Conservation (phyloP, 2,113 vertebrate genomes). For the Dicaeum eximium region DNA sequence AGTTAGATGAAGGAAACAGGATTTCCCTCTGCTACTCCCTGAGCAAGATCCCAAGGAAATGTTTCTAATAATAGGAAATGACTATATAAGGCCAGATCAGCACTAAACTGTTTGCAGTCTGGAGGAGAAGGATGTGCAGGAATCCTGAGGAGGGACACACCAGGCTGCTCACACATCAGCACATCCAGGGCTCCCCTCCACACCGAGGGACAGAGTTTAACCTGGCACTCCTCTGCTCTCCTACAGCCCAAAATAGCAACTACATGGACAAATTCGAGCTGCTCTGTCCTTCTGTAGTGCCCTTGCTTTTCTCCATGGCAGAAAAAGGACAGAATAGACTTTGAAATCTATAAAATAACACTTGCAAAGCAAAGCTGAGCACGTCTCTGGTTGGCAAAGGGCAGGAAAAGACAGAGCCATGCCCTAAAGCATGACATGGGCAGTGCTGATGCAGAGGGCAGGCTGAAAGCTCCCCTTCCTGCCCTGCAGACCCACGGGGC, state of each 20-base stretch:
- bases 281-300: not conserved
- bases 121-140: not conserved
- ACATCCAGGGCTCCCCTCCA: not conserved
- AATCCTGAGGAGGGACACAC: not conserved
- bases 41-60: conserved; percentile 67
- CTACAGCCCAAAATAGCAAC: not conserved
- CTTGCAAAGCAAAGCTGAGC: not conserved
- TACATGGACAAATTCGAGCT: not conserved
- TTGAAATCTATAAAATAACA: not conserved
- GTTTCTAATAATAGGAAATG: conserved; percentile 71
- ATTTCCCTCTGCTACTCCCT: conserved; percentile 70
- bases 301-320: not conserved
- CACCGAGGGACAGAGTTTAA: not conserved
- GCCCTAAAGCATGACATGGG: fast-evolving
- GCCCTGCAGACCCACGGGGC: not conserved
- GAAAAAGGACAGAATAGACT: not conserved
- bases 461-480: not conserved
- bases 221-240: not conserved
- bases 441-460: not conserved
- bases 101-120: conserved; percentile 51
- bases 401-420: not conserved
- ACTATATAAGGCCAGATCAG: conserved; percentile 71
- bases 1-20: conserved; percentile 65
- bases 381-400: not conserved
- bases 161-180: not conserved